A percentile compares a stretch with the other conserved stretches of the same genome.
These are phyloP conservation scores for Acanthiza pusilla DNA, from an alignment of 2,797 vertebrate species.

Conservation along the genomic window DNA sequence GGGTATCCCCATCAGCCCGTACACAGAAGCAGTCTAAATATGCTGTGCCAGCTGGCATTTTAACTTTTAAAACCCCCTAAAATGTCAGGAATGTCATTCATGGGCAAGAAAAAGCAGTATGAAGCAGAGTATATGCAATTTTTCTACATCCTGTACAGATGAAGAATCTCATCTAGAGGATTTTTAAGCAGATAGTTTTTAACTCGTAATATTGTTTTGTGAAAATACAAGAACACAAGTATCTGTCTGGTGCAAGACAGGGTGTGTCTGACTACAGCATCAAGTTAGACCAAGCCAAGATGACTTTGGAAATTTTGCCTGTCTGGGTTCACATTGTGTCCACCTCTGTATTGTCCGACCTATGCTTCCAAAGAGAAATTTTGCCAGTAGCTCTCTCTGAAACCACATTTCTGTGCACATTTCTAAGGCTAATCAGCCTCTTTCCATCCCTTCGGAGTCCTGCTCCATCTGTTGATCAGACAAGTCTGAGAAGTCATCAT, in stretches of 20 bases:
- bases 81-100: conserved; percentile 38
- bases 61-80: neutral
- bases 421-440: neutral
- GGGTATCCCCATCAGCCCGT: neutral
- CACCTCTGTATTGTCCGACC: neutral
- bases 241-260: neutral
- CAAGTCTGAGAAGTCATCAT: neutral
- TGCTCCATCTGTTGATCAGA: neutral
- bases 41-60: conserved; percentile 24
- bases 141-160: neutral
- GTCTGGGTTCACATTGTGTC: neutral
- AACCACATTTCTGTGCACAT: neutral
- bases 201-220: neutral
- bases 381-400: neutral
- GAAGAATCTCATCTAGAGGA: neutral
- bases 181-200: neutral
- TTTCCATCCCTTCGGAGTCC: neutral
- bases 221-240: neutral
- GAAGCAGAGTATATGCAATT: neutral
- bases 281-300: neutral
- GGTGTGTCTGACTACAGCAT: neutral
- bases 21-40: neutral
- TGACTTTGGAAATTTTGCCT: neutral
- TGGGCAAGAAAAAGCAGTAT: neutral
- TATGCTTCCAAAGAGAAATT: neutral